Evolutionary conservation across 2,797 vertebrate genomes (phyloP).

Genomic region (Pterois miles): DNA sequence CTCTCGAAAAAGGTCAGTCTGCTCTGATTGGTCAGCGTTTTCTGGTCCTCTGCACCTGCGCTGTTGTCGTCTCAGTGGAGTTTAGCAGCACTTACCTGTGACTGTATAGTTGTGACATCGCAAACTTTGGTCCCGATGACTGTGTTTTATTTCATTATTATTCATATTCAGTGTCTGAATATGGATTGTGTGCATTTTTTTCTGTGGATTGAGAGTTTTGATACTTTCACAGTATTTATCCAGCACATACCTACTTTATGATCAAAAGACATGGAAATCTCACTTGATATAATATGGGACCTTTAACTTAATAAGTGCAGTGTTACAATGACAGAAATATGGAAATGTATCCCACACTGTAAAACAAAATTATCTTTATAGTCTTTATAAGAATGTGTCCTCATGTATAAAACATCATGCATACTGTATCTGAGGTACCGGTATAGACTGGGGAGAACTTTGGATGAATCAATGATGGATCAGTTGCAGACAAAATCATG

Average conservation of each 20-base stretch:
- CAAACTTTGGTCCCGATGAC: neutral
- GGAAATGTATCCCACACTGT: neutral
- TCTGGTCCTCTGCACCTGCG: neutral
- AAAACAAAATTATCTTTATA: neutral
- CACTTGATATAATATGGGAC: neutral
- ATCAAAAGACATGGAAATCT: neutral
- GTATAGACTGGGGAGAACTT: neutral
- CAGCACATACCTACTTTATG: too few species aligned
- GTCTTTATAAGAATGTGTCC: neutral
- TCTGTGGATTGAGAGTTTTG: neutral
- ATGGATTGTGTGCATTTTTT: neutral
- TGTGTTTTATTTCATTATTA: neutral
- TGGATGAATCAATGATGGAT: neutral
- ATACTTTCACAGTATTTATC: too few species aligned
- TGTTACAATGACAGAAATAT: neutral
- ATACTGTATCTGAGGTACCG: neutral
- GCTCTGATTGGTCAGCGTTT: neutral
- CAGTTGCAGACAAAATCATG: neutral
- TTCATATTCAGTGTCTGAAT: neutral
- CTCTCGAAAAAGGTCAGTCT: neutral
- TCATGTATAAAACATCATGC: neutral
- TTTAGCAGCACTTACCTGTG: neutral
- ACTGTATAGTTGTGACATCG: neutral
- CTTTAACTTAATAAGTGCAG: neutral
- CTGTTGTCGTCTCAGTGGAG: neutral